Conservation (phyloP, 2,797 vertebrate species). For the Pseudochaenichthys georgianus region DNA sequence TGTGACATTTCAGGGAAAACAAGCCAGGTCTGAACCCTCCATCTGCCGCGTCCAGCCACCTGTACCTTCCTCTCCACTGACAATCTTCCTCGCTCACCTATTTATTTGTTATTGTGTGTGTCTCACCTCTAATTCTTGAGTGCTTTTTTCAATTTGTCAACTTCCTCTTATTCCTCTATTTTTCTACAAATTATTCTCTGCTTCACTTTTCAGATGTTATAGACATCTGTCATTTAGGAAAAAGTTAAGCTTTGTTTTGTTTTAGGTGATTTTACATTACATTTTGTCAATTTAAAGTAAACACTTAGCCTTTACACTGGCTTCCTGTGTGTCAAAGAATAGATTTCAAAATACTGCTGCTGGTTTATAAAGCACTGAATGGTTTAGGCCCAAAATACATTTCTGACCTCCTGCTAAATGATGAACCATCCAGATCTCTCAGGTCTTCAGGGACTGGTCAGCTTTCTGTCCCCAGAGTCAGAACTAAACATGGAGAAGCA, state of each 20-base stretch:
- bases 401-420: no score
- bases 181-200: conserved; percentile 45
- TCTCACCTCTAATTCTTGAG: conserved; percentile 38
- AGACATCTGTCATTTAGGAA: neutral
- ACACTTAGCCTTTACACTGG: neutral
- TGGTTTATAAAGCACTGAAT: no score
- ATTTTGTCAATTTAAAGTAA: neutral
- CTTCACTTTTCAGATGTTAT: conserved; percentile 2
- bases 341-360: no score
- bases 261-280: neutral
- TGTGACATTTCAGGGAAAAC: conserved; percentile 84
- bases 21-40: conserved; percentile 76
- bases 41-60: conserved; percentile 40
- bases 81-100: conserved; percentile 12
- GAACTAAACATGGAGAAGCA: no score
- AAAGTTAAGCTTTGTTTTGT: neutral
- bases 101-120: conserved; percentile 29
- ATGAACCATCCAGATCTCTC: no score
- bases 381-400: no score
- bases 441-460: no score
- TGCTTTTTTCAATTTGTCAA: conserved; percentile 36
- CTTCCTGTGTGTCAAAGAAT: no score
- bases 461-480: no score
- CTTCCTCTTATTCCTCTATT: conserved; percentile 27
- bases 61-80: conserved; percentile 43